A percentile compares a stretch with the other conserved stretches of the same genome.
These are phyloP conservation scores for Phragmatobia fuliginosa DNA, from an alignment of 2,888 invertebrate genomes.

Conservation along the genomic window DNA sequence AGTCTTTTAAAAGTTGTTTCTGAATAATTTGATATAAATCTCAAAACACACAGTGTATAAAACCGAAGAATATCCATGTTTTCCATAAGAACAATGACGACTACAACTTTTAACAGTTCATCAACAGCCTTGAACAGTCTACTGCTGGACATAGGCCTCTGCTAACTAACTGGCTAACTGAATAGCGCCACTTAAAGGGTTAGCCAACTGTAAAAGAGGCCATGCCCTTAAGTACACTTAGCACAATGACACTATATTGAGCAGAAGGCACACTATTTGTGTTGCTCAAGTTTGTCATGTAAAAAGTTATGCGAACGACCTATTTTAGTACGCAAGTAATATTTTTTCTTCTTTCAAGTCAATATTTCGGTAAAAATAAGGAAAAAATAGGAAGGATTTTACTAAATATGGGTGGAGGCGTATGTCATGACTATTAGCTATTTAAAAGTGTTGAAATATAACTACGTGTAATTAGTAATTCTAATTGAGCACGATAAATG, in stretches of 20 bases:
- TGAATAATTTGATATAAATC: neutral
- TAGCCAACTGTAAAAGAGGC: conserved; percentile 29
- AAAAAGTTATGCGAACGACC: neutral
- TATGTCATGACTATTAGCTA: conserved; percentile 23
- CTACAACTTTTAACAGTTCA: too few relatives aligned
- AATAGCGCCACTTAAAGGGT: conserved; percentile 34
- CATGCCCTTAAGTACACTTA: conserved; percentile 28
- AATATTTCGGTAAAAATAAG: conserved; percentile 1
- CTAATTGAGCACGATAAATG: conserved; percentile 43
- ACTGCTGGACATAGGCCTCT: too few relatives aligned
- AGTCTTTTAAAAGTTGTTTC: neutral
- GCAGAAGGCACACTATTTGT: conserved; percentile 31
- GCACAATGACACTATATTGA: conserved; percentile 41
- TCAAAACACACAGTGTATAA: neutral
- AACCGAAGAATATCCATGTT: neutral
- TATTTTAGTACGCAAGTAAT: neutral
- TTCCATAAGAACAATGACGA: neutral
- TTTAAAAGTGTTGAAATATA: conserved; percentile 32
- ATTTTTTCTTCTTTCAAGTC: neutral
- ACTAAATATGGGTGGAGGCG: neutral
- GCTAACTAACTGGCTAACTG: too few relatives aligned
- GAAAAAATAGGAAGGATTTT: conserved; percentile 9
- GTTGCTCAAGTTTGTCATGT: neutral
- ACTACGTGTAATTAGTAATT: conserved; percentile 43
- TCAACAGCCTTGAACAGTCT: too few relatives aligned